A percentile compares a stretch with the other conserved stretches of the same genome.
These are phyloP conservation scores for Pangasius larnaudii DNA, from an alignment of 2,797 vertebrate species.

Conservation along the genomic window DNA sequence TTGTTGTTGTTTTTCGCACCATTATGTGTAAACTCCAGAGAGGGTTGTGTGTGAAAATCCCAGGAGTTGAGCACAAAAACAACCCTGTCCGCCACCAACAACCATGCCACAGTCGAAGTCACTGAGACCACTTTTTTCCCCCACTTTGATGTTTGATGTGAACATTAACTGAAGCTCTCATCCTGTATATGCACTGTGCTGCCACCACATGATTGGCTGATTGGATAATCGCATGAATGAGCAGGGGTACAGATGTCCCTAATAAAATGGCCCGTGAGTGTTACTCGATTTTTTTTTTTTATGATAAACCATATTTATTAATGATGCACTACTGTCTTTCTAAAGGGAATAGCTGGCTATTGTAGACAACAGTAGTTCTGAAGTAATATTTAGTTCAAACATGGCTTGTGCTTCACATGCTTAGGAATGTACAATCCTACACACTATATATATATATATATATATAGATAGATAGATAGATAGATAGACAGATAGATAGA, in stretches of 20 bases:
- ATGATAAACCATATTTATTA: not conserved
- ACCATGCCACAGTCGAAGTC: not conserved
- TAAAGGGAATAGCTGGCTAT: not conserved
- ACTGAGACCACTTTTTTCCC: not conserved
- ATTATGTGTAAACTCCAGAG: not conserved
- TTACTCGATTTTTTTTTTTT: not conserved
- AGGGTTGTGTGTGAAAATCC: not conserved
- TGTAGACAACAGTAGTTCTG: conserved; percentile 15
- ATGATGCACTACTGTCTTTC: not conserved
- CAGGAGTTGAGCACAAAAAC: not conserved
- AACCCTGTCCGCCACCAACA: not conserved
- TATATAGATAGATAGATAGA: not conserved
- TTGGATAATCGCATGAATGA: not conserved
- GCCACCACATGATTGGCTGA: not conserved
- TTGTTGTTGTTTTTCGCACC: not conserved
- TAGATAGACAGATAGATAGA: too few species aligned
- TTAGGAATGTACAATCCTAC: not conserved
- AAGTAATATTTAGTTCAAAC: not conserved
- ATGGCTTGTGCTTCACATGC: conserved; percentile 25
- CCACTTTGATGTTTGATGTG: not conserved
- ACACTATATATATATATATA: not conserved
- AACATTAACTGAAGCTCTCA: not conserved
- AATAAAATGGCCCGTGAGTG: not conserved
- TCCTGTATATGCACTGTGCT: not conserved
- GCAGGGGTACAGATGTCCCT: not conserved